These are phyloP conservation scores for Carcina quercana DNA, from an alignment of 2,888 invertebrate genomes.

Conservation along the genomic window DNA sequence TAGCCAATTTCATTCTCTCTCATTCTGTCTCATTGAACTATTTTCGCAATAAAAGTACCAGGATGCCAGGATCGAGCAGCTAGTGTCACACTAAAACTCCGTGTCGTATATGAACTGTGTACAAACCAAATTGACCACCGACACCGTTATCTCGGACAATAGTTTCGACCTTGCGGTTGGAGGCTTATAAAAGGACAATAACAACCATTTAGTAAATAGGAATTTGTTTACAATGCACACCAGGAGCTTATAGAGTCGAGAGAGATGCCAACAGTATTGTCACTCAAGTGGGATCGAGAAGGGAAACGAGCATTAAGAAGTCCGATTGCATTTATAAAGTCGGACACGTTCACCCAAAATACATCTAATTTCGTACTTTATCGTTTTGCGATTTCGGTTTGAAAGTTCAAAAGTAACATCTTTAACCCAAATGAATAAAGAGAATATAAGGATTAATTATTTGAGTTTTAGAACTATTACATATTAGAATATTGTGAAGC, in stretches of 20 bases:
- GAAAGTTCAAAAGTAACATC: too few relatives aligned
- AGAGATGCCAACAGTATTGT: conserved; percentile 18
- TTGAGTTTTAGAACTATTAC: too few relatives aligned
- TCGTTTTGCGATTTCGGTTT: too few relatives aligned
- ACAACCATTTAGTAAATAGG: conserved; percentile 46
- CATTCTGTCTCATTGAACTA: neutral
- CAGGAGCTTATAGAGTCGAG: conserved; percentile 23
- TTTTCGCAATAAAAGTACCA: conserved; percentile 25
- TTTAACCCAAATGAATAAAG: too few relatives aligned
- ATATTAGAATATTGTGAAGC: too few relatives aligned
- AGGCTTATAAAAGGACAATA: conserved; percentile 63
- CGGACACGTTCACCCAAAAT: too few relatives aligned
- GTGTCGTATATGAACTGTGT: conserved; percentile 41
- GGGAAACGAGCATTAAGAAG: too few relatives aligned
- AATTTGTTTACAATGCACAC: conserved; percentile 29
- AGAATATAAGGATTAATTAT: too few relatives aligned
- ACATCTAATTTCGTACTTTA: too few relatives aligned
- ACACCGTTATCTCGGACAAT: conserved; percentile 68
- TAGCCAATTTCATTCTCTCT: too few relatives aligned
- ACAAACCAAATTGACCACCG: conserved; percentile 73
- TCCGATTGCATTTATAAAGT: too few relatives aligned
- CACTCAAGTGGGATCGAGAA: conserved; percentile 28
- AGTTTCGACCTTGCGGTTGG: conserved; percentile 65
- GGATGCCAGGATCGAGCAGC: conserved; percentile 39
- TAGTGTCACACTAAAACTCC: conserved; percentile 16